These are phyloP conservation scores for Ericerus pela DNA, from an alignment of 1,140 invertebrate genomes.

Conservation along the genomic window DNA sequence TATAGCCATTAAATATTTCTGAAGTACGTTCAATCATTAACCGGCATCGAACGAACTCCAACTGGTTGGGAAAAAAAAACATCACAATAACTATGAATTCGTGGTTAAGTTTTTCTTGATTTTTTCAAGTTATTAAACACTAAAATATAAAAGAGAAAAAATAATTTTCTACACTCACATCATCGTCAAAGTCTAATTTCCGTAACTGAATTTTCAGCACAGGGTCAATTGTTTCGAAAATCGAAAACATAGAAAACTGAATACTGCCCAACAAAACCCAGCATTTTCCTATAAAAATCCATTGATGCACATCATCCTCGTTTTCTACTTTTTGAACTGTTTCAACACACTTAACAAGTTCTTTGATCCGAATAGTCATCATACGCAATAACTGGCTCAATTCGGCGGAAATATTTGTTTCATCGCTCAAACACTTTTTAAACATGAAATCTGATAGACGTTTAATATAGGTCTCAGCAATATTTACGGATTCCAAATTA, in stretches of 20 bases:
- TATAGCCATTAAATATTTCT: background rate
- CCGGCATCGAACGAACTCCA: background rate
- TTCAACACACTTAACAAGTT: too few species aligned
- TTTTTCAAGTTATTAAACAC: background rate
- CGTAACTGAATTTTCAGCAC: conserved; percentile 53
- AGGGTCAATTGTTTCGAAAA: conserved; percentile 47
- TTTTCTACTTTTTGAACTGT: too few species aligned
- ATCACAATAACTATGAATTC: too few species aligned
- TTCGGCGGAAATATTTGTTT: too few species aligned
- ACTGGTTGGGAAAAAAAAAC: background rate
- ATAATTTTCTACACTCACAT: conserved; percentile 27
- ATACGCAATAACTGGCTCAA: too few species aligned
- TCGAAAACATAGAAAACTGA: conserved; percentile 32
- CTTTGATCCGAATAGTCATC: too few species aligned
- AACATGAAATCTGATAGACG: too few species aligned
- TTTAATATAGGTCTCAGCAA: too few species aligned
- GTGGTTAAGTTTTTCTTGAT: too few species aligned
- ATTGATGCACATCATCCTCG: too few species aligned
- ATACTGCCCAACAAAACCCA: conserved; percentile 34
- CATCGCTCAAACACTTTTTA: too few species aligned
- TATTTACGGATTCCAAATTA: too few species aligned
- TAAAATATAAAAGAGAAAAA: background rate
- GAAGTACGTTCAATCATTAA: background rate
- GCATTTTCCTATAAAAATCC: conserved; percentile 16
- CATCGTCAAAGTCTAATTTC: conserved; percentile 45